Evolutionary conservation across 2,113 vertebrate genomes (phyloP).

Genomic region (Actenoides lindsayi): DNA sequence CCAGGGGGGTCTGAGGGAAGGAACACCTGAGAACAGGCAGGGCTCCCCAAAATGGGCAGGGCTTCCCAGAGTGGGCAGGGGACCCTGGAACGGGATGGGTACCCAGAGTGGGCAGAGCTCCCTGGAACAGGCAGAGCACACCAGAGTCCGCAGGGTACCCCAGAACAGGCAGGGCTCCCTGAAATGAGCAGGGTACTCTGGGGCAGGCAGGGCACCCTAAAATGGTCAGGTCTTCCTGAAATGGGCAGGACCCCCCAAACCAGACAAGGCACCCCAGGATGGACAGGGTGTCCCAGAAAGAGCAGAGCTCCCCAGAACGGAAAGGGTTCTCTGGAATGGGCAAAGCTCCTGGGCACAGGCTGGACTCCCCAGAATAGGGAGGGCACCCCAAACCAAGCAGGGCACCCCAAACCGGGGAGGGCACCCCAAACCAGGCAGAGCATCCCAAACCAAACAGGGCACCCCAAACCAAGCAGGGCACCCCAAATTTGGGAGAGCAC

Average conservation of each 20-base stretch:
- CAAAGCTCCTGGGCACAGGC: neutral
- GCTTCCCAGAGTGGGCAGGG: too few relatives aligned
- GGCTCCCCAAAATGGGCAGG: neutral
- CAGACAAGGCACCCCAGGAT: rapidly evolving
- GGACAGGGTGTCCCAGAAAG: neutral
- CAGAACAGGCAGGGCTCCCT: neutral
- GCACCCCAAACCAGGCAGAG: too few relatives aligned
- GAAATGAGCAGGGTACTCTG: neutral
- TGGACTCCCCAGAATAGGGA: neutral
- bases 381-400: too few relatives aligned
- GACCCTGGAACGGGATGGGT: too few relatives aligned
- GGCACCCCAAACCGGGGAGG: too few relatives aligned
- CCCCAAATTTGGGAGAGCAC: too few relatives aligned
- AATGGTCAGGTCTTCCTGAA: neutral
- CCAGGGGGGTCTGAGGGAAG: neutral
- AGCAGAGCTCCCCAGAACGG: too few relatives aligned
- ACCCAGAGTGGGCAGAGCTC: too few relatives aligned
- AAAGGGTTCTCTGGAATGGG: too few relatives aligned
- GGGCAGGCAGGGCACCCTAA: rapidly evolving
- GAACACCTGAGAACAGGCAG: neutral
- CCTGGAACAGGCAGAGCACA: too few relatives aligned
- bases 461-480: too few relatives aligned
- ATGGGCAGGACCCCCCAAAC: neutral
- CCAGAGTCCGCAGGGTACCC: neutral
- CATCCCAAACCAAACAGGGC: too few relatives aligned